Evolutionary conservation across 2,888 invertebrate species (phyloP), one percentile per base, ranked within the genome.

Genomic region (Axea sp.): DNA sequence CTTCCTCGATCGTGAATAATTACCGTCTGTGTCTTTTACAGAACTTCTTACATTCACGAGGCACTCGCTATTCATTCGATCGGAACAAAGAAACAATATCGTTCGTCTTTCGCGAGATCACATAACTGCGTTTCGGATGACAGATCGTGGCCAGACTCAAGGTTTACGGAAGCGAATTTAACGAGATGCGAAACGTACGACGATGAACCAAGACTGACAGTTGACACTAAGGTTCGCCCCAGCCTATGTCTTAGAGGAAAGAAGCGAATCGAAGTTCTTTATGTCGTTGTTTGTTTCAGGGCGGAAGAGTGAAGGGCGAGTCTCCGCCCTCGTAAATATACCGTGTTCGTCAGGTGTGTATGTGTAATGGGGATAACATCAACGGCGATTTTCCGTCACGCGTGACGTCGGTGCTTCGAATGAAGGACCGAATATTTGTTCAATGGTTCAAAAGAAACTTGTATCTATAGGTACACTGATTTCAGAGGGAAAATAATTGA

Each of bases 221-320:
- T 73, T 73, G 68, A 64, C 64, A 67, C 74, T 72, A 76, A 81
- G 78, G 77, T 76, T 73, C 64, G 45, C 75, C 69, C 76, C 76
- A 73, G 67, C 49, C 19, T 37, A 60, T 64, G 73, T 73, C 73
- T 77, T 72, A 76, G 59, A 76, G 78, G 80, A 80, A 76, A 81
- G 78, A 80, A 60, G 75, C 60, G 68, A 68, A 78, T 74, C 77
- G 76, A 77, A 77, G 79, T 79, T 76, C 62, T 76, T 78, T 62
- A 30, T 62, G 69, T 60, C 59, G 71, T 65, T 67, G 75, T 41
- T 78, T 78, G 80, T 76, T 76, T 76, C 74, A 77, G 80, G 79
- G 75, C 69, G 65, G 71, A 68, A 67, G 76, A 77, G 75, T 74
- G 72, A 75, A 79, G 81, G 82, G 81, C 78, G 79, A 80, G 82